These are phyloP conservation scores for Lampris megalopsis DNA, from an alignment of 2,113 vertebrate genomes.

Conservation along the genomic window DNA sequence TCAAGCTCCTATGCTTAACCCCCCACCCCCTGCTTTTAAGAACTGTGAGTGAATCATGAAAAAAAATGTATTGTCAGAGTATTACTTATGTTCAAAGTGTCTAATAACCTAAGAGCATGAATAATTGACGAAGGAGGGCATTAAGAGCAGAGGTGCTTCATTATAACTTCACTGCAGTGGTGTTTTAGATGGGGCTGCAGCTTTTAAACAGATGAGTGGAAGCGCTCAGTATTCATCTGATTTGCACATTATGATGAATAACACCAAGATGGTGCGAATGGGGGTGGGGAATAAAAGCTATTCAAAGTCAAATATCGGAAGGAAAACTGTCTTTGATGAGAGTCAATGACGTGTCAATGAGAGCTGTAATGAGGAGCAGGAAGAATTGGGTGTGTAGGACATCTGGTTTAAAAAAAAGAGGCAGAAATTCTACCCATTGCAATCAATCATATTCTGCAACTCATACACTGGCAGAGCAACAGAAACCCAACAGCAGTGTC, in stretches of 20 bases:
- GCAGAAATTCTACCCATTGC: no score
- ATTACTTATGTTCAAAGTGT: conserved; percentile 41
- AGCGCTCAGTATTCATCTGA: conserved; percentile 60
- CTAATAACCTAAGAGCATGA: conserved; percentile 59
- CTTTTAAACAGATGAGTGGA: conserved; percentile 74
- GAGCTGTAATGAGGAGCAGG: no score
- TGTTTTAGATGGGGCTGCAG: conserved; percentile 42
- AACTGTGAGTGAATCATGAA: conserved; percentile 16
- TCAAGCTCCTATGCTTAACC: background rate
- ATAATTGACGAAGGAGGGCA: conserved; percentile 54
- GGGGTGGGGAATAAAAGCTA: conserved; percentile 2
- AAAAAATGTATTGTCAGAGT: conserved; percentile 28
- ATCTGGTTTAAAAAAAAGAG: no score
- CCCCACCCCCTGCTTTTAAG: conserved; percentile 1
- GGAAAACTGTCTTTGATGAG: no score
- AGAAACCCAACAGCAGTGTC: no score
- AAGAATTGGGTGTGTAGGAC: no score
- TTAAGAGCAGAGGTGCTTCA: conserved; percentile 43
- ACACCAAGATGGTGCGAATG: background rate
- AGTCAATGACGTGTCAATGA: no score
- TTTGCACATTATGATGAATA: conserved; percentile 50
- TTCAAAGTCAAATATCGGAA: background rate
- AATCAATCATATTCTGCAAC: no score
- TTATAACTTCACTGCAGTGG: conserved; percentile 30
- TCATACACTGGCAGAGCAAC: no score